Base-by-base conservation (phyloP, 2,888 invertebrate species). In the Dromius quadrimaculatus region DNA sequence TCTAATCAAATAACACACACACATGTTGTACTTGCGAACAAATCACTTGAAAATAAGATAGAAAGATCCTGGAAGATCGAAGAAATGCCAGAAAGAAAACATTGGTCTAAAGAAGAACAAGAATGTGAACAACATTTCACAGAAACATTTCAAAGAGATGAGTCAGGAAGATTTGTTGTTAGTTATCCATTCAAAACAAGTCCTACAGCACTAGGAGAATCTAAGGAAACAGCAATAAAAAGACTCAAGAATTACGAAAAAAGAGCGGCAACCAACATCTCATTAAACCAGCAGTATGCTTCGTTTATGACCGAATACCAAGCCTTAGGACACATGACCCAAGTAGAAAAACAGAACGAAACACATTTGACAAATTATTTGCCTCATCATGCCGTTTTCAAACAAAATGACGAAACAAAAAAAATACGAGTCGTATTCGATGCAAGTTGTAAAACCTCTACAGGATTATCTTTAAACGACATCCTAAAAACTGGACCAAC, bases 371-470 rank as follows among this genome's bases (percentile, higher is more conserved):
- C 22, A 3, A 74, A 72, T 71, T 79, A 76, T 64, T 43, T 79
- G 22, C 77, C 78, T 3, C 79, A 78, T 71, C 77, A 78, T 50
- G 71, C 73, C 2, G 77, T 79, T 1, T 13, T 76, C 0, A 73
- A 74, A 11, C 73, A 73, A 23, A 45, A 70, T 4, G 76, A 76
- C 62, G 43, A 71, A 1, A 73, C 76, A 6, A 78, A 77, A 0
- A 77, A 78, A 64, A 41, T 78, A 11, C 72, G 78, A n/a, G 76
- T 78, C 2, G 79, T 79, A 2, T 79, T 77, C 62, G 76, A 79
- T 61, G 78, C 73, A 5, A 76, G 76, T 1, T 74, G 74, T 8
- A 72, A 71, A 13, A 66, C 77, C 6, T 41, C 72, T 2, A 71
- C 72, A 1, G 75, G 75, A 2, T 15, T 73, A 0, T 75, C 76